A percentile compares a stretch with the other conserved stretches of the same genome.
Evolutionary conservation across 2,797 vertebrate genomes (phyloP).

Genomic region (Pelochelys cantorii): DNA sequence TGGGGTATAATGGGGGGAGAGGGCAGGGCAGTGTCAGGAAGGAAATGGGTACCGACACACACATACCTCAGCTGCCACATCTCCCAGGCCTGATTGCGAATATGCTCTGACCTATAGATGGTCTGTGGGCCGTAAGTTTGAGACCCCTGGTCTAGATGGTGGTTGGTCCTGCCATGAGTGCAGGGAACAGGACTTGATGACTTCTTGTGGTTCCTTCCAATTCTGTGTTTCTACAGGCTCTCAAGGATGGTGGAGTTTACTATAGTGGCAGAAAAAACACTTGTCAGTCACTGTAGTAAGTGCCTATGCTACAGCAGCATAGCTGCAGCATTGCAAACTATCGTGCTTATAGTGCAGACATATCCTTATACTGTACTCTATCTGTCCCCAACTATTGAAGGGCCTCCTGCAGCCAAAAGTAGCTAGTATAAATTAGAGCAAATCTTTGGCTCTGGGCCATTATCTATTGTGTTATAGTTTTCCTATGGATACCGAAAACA

Average conservation of each 20-base stretch:
- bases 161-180: no score
- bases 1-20: no score
- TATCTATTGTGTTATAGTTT: not conserved
- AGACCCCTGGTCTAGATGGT: no score
- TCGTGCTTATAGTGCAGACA: not conserved
- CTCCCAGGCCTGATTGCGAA: no score
- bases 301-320: not conserved
- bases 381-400: constrained; percentile 26
- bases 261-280: not conserved
- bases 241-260: not conserved
- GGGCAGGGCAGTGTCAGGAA: no score
- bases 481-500: not conserved
- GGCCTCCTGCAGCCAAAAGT: constrained; percentile 1
- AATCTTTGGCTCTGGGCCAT: not conserved
- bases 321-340: not conserved
- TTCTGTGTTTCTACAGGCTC: not conserved
- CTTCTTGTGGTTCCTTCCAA: no score
- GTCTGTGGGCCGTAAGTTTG: no score
- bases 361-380: not conserved
- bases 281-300: not conserved
- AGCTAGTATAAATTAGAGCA: not conserved
- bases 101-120: no score
- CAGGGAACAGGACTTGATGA: no score
- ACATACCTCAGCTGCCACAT: no score
- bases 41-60: no score